Evolutionary conservation across 2,888 invertebrate genomes (phyloP).

Genomic region (Deladenus siricidicola): DNA sequence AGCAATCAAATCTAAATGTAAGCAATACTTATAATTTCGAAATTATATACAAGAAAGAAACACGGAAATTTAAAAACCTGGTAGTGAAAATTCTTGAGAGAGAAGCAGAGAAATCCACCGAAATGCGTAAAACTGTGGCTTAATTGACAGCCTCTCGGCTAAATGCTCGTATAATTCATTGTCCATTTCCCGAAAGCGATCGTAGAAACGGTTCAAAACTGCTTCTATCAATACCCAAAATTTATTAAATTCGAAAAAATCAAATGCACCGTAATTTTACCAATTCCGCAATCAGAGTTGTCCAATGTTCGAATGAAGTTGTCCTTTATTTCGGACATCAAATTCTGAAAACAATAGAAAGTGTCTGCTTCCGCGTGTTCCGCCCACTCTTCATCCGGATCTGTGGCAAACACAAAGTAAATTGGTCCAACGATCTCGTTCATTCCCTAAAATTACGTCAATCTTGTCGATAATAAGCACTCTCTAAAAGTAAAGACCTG

Average conservation of each 20-base stretch:
- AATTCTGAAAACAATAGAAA: constrained; percentile 93
- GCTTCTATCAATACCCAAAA: constrained; percentile 49
- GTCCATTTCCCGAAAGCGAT: constrained; percentile 71
- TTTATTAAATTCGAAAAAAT: neutral
- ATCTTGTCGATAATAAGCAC: no score
- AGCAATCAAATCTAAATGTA: constrained; percentile 71
- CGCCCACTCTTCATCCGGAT: constrained; percentile 72
- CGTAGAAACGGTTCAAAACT: constrained; percentile 73
- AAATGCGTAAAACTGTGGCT: constrained; percentile 86
- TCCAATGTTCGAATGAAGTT: constrained; percentile 86
- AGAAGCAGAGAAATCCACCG: constrained; percentile 90
- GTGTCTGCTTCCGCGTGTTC: constrained; percentile 91
- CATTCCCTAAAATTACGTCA: constrained; percentile 78
- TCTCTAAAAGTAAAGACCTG: no score
- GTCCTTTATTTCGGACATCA: constrained; percentile 95
- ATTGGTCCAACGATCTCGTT: constrained; percentile 95
- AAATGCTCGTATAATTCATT: constrained; percentile 69
- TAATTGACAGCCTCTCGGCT: constrained; percentile 69
- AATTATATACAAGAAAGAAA: neutral
- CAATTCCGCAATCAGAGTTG: constrained; percentile 56
- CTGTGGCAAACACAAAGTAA: constrained; percentile 89
- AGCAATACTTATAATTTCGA: neutral
- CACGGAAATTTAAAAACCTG: constrained; percentile 57
- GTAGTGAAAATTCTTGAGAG: constrained; percentile 92
- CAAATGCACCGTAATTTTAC: constrained; percentile 24